Base-by-base conservation (phyloP, 2,113 vertebrate genomes). In the Cepphus grylle region DNA sequence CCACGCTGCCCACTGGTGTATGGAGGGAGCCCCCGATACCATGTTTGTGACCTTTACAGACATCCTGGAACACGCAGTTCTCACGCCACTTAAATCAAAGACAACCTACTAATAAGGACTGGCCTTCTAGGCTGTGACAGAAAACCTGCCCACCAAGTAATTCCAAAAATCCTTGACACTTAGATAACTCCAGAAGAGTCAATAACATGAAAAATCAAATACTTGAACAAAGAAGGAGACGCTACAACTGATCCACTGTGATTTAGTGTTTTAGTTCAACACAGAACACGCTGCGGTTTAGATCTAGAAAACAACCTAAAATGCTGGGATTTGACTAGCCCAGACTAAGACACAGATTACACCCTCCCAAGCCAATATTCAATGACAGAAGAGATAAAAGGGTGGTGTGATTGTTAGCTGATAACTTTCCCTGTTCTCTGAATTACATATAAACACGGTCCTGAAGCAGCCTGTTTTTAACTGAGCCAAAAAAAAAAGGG, bases 21-120 rank as follows among this genome's bases (percentile, higher is more conserved):
- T 0, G 7, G 5, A 20, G 9, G 3, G 21, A 81, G 8, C 9
- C 17, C 12, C 29, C 45, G 4, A 6, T 38, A 53, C 0, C 45
- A 22, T 6, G 30, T 27, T 73, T 17, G 52, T 15, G 27, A 18
- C 83, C 25, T 65, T n/a, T 25, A 49, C 22, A 42, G 77, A 15
- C 3, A 2, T 13, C 30, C 14, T 4, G 7, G 29, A 62, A 49
- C 27, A 7, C 0, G 8, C 2, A 58, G 43, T 32, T 63, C 49
- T 69, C 13, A 19, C 38, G 29, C 72, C 53, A 5, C 63, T n/a
- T 49, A 27, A 38, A 42, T 15, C 53, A 30, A 29, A 56, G 40
- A 9, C 29, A 52, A 5, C 3, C n/a, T 20, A 12, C 15, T 26
- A 30, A 22, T 29, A 43, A 47, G 65, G 36, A 45, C 5, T 23